Percentiles rank a stretch among this genome's conserved stretches.
phyloP scores from a whole-genome alignment of 2,888 invertebrate genomes.

The Dusona sp. region DNA sequence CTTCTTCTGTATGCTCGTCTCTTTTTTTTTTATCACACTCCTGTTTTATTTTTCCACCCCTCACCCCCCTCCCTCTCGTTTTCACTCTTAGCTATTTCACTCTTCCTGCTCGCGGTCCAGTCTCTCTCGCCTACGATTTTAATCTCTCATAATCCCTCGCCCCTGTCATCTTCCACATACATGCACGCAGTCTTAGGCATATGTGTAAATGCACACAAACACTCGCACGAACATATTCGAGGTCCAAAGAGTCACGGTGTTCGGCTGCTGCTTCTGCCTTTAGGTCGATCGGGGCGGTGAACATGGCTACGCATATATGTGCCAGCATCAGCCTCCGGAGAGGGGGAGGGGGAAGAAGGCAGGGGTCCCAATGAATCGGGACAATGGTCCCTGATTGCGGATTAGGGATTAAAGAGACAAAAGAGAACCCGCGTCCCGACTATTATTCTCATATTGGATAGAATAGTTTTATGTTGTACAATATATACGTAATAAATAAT shows the following conservation, averaged over 20 bases:
- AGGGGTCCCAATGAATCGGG: slow-evolving; percentile 72
- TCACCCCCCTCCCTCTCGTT: slow-evolving; percentile 31
- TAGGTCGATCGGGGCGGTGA: slow-evolving; percentile 62
- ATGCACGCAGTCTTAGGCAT: background rate
- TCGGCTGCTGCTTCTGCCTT: slow-evolving; percentile 56
- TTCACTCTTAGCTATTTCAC: slow-evolving; percentile 22
- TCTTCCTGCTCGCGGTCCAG: slow-evolving; percentile 7
- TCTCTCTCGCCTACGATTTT: slow-evolving; percentile 69
- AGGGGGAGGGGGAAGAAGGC: slow-evolving; percentile 60
- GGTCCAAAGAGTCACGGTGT: slow-evolving; percentile 66
- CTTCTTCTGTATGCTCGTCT: slow-evolving; percentile 36
- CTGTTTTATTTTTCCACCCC: slow-evolving; percentile 38
- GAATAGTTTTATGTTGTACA: slow-evolving; percentile 64
- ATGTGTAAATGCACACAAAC: slow-evolving; percentile 14
- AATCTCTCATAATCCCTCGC: slow-evolving; percentile 70
- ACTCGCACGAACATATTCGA: background rate
- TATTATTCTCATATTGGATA: slow-evolving; percentile 62
- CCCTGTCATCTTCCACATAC: slow-evolving; percentile 49
- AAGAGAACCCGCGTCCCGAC: slow-evolving; percentile 71
- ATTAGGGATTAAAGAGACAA: slow-evolving; percentile 82
- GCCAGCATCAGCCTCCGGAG: slow-evolving; percentile 66
- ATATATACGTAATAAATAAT: slow-evolving; percentile 70
- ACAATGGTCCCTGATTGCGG: slow-evolving; percentile 83
- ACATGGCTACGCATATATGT: slow-evolving; percentile 74
- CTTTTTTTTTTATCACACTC: background rate